These are phyloP conservation scores for Tringa solitaria DNA, from an alignment of 2,113 vertebrate species.

Conservation along the genomic window DNA sequence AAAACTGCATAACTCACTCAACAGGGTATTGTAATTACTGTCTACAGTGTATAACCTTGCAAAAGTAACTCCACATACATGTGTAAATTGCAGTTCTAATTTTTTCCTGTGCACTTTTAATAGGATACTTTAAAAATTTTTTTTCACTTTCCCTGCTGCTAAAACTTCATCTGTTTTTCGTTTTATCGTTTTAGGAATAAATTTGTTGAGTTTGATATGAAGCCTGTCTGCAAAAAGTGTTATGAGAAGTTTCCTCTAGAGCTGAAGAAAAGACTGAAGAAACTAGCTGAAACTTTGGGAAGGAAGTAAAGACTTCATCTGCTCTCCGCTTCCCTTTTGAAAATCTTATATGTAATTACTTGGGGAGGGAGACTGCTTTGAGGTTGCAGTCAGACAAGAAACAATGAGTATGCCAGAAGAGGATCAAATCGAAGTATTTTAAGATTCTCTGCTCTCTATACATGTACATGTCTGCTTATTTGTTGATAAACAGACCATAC, in stretches of 20 bases:
- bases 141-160: background rate
- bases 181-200: conserved; percentile 87
- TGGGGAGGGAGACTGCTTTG: background rate
- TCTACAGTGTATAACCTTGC: background rate
- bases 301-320: conserved; percentile 81
- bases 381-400: conserved; percentile 30
- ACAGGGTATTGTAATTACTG: background rate
- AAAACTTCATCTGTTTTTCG: conserved; percentile 5
- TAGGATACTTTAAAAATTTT: background rate
- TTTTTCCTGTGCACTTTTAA: background rate
- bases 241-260: conserved; percentile 98
- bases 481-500: background rate
- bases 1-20: background rate
- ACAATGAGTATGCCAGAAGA: background rate
- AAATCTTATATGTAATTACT: background rate
- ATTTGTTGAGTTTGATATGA: conserved; percentile 99
- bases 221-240: conserved; percentile 99
- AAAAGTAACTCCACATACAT: background rate
- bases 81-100: background rate
- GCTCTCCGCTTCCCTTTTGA: conserved; percentile 14
- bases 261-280: conserved; percentile 98
- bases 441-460: background rate
- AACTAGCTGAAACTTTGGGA: conserved; percentile 91
- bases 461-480: background rate
- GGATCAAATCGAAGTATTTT: background rate